A percentile compares a stretch with the other conserved stretches of the same genome.
Evolutionary conservation across 2,797 vertebrate species (phyloP).

Genomic region (Schizothorax lantsangensis): DNA sequence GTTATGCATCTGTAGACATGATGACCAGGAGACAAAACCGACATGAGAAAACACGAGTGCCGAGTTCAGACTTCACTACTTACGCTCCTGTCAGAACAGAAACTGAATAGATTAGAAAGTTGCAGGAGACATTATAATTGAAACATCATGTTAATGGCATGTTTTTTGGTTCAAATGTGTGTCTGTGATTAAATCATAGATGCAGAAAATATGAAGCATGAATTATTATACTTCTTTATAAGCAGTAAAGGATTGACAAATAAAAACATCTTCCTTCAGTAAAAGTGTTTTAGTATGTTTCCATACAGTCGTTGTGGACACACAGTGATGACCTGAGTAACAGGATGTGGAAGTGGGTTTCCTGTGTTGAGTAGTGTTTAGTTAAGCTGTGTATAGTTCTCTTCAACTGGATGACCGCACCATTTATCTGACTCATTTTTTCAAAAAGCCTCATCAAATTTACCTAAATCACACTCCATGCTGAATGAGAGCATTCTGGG

Average conservation of each 20-base stretch:
- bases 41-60: not conserved
- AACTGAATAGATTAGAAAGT: not conserved
- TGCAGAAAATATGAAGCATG: too few species aligned
- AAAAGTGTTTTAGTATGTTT: too few species aligned
- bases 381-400: not conserved
- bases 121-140: not conserved
- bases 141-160: not conserved
- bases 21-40: not conserved
- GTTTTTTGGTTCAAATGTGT: not conserved
- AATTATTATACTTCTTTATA: too few species aligned
- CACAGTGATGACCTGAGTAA: not conserved
- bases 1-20: slow-evolving; percentile 20
- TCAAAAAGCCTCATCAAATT: too few species aligned
- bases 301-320: too few species aligned
- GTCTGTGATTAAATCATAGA: not conserved
- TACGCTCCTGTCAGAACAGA: not conserved
- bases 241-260: too few species aligned
- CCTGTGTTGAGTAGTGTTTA: not conserved
- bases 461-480: too few species aligned
- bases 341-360: not conserved
- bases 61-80: not conserved
- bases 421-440: not conserved
- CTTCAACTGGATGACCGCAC: not conserved
- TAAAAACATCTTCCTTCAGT: too few species aligned
- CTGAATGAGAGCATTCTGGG: too few species aligned